Base-by-base conservation (phyloP, 53 echinoderm and acorn worm genomes). In the Arbacia lixula region DNA sequence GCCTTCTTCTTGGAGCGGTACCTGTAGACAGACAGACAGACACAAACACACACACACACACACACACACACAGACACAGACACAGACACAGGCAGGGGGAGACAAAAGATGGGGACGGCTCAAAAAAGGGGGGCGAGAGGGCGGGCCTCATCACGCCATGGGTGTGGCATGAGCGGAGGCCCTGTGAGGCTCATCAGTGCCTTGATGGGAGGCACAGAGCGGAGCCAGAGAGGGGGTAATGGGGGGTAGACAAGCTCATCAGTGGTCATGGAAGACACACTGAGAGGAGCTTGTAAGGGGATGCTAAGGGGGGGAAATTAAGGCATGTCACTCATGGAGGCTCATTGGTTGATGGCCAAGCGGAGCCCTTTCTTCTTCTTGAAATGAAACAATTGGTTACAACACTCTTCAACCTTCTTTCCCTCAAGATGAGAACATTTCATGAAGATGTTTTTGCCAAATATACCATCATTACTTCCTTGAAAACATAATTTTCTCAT, bases 1-100 rank as follows among this genome's bases (percentile, higher is more conserved):
- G 99, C 99, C 99, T 99, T 99, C 94, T 99, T 99, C 94, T 99
- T 99, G 75, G 99, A 88, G 69, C 99, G 92, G 76, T 99, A 99
- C 99, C 99, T 99, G 85, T 14, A 83, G 80, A 65, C 57, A 56
- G 25, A 77, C 56, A 77, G 56, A 79, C 73, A 68, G 34, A 77
- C 22, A n/a, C n/a, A n/a, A 5, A 76, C 84, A 81, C 61, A 80
- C 33, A 87, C 39, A 83, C 72, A 53, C 50, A 68, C 38, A 57
- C 41, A 89, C 76, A 66, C 76, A 84, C 53, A 71, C 8, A 88
- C 36, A 83, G 55, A 57, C 43, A 46, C 46, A 46, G 46, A 46
- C 8, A 14, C 14, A 46, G 8, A 14, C 46, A 46, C 46, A 8
- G 14, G 46, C 14, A 14, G 46, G 53, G 82, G 32, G 46, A 63